Evolutionary conservation across 2,113 vertebrate species (phyloP), one percentile per base, ranked within the genome.

Genomic region (Scartelaos histophorus): DNA sequence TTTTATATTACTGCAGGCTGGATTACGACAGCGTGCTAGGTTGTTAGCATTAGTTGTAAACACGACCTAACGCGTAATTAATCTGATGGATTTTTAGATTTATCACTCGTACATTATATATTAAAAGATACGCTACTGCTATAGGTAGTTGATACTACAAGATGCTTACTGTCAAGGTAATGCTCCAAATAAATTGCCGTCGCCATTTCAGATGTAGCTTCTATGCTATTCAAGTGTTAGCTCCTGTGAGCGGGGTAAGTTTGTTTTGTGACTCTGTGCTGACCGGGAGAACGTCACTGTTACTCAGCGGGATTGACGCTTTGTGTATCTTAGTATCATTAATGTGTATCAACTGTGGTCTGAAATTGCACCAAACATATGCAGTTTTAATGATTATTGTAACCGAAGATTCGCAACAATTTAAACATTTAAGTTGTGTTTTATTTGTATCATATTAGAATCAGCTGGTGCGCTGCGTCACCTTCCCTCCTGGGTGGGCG

Each of bases 171-270:
- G 90, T 98, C 96, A 82, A 98, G 94, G 86, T 98, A 98, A 92
- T 98, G 96, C 89, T 98, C 97, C 92, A 98, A 92, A 86, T 98
- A 98, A 92, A 98, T 96, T 81, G 97, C 97, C 43, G 96, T 96
- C 94, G 97, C 96, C 96, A 98, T 98, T 90, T 95, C 95, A 29
- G 71, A 61, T 76, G 56, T 75, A 82, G 83, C 85, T 81, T 58
- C 73, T 79, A 71, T 61, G 85, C 77, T 67, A 49, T 35, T 71
- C 38, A 57, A n/a, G 60, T 24, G 64, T 80, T 88, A 86, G 84
- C 82, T 65, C 62, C 38, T 11, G 38, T 46, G 53, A 53, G 16
- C 62, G 29, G 34, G 47, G 54, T 21, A 66, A 0, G 82, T 65
- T 89, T 76, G 85, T 84, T 91, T 86, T 80, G 35, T 17, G 3